A percentile compares a stretch with the other conserved stretches of the same genome.
These are phyloP conservation scores for Archips xylosteana DNA, from an alignment of 2,888 invertebrate genomes.

Conservation along the genomic window DNA sequence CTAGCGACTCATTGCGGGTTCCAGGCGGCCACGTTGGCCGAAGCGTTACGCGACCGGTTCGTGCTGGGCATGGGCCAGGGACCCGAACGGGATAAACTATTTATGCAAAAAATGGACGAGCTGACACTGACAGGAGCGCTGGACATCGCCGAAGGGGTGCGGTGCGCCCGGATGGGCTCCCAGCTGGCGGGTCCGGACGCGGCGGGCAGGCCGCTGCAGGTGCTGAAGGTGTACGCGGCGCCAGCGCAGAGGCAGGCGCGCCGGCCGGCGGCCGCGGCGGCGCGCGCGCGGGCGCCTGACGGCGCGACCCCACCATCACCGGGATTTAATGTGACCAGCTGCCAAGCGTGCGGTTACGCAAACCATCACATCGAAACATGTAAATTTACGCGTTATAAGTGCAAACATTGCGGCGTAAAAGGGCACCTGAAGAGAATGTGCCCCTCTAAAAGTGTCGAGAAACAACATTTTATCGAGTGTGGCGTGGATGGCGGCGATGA, in stretches of 20 bases:
- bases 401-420: constrained; percentile 35
- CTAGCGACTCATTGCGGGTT: constrained; percentile 44
- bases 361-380: too few relatives aligned
- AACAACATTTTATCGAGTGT: constrained; percentile 34
- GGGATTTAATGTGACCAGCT: too few relatives aligned
- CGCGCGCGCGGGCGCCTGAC: too few relatives aligned
- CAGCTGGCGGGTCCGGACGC: not conserved
- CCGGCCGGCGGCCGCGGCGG: too few relatives aligned
- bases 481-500: too few relatives aligned
- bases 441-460: not conserved
- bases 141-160: too few relatives aligned
- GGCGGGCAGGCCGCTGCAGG: constrained; percentile 5
- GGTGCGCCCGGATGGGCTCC: too few relatives aligned
- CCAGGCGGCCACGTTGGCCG: constrained; percentile 33
- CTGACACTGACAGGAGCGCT: too few relatives aligned
- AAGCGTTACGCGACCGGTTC: constrained; percentile 46
- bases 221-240: constrained; percentile 16
- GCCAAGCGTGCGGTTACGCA: too few relatives aligned
- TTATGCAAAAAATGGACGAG: too few relatives aligned
- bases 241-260: not conserved
- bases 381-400: constrained; percentile 34
- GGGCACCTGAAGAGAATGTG: constrained; percentile 38
- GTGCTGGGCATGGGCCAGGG: too few relatives aligned
- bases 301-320: too few relatives aligned
- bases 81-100: constrained; percentile 46